These are phyloP conservation scores for Ganaspis brasiliensis DNA, from an alignment of 2,888 invertebrate genomes.

Conservation along the genomic window DNA sequence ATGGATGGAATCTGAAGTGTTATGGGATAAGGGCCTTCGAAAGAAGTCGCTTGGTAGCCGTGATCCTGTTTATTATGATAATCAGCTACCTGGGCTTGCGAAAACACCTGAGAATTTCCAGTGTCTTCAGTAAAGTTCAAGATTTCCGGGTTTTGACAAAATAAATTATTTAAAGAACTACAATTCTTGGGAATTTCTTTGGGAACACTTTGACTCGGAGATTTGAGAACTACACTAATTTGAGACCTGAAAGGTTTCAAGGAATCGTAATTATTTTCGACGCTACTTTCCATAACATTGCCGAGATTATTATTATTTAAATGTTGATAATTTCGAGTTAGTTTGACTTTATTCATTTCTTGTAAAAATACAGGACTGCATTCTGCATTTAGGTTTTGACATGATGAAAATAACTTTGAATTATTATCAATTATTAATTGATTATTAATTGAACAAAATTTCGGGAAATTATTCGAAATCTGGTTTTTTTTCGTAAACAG, in stretches of 20 bases:
- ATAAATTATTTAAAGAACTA: slow-evolving; percentile 72
- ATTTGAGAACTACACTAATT: slow-evolving; percentile 75
- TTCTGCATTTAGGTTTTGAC: slow-evolving; percentile 69
- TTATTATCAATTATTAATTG: slow-evolving; percentile 57
- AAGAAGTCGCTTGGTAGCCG: slow-evolving; percentile 77
- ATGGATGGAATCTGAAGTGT: slow-evolving; percentile 69
- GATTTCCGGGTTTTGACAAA: slow-evolving; percentile 63
- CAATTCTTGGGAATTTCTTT: slow-evolving; percentile 72
- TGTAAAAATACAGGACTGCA: background rate
- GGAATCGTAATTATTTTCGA: slow-evolving; percentile 53
- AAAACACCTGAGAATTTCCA: background rate
- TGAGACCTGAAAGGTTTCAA: slow-evolving; percentile 77
- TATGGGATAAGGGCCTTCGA: slow-evolving; percentile 77
- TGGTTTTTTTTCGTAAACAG: slow-evolving; percentile 60
- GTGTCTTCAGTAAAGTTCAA: background rate
- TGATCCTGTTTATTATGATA: slow-evolving; percentile 56
- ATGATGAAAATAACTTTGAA: slow-evolving; percentile 74
- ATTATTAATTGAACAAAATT: no score
- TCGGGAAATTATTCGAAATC: slow-evolving; percentile 21
- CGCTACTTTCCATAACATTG: no score
- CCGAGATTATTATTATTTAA: no score
- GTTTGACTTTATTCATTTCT: no score
- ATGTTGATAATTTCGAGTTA: no score
- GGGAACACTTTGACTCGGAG: slow-evolving; percentile 51
- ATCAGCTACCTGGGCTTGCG: no score